phyloP scores from a whole-genome alignment of 2,888 invertebrate species.

The Pristionchus exspectatus region DNA sequence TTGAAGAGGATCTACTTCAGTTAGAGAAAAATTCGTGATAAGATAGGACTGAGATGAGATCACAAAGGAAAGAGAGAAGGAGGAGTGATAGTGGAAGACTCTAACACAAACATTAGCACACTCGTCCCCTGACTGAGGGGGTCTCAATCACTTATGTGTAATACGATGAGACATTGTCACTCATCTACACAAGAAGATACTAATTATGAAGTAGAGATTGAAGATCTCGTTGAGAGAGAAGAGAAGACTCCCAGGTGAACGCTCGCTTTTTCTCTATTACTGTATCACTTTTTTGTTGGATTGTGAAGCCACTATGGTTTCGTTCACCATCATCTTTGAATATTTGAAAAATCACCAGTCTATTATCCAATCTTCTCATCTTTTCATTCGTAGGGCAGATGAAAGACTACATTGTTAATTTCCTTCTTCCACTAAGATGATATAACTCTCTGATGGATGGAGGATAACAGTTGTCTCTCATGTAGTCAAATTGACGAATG shows the following conservation, averaged over 20 bases:
- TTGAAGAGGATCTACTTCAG: not conserved
- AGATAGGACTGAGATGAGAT: slow-evolving; percentile 4
- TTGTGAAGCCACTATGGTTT: not conserved
- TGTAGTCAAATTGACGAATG: slow-evolving; percentile 37
- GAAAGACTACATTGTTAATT: not conserved
- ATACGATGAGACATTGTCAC: slow-evolving; percentile 37
- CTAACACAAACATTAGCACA: slow-evolving; percentile 52
- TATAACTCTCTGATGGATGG: slow-evolving; percentile 7
- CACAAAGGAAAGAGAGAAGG: not conserved
- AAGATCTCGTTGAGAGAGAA: not conserved
- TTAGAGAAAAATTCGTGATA: not conserved
- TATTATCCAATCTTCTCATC: not conserved
- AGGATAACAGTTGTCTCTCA: slow-evolving; percentile 30
- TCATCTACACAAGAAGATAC: slow-evolving; percentile 21
- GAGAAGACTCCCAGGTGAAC: not conserved
- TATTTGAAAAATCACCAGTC: not conserved
- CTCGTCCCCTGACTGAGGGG: not conserved
- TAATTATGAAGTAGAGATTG: slow-evolving; percentile 3
- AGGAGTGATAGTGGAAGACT: slow-evolving; percentile 49
- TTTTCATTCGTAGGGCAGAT: not conserved
- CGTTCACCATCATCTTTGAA: not conserved
- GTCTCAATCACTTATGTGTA: slow-evolving; percentile 41
- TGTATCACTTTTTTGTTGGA: not conserved
- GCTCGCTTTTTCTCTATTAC: not conserved
- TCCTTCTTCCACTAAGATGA: slow-evolving; percentile 7